Conservation (phyloP, 2,797 vertebrate genomes). For the Micromesistius poutassou region DNA sequence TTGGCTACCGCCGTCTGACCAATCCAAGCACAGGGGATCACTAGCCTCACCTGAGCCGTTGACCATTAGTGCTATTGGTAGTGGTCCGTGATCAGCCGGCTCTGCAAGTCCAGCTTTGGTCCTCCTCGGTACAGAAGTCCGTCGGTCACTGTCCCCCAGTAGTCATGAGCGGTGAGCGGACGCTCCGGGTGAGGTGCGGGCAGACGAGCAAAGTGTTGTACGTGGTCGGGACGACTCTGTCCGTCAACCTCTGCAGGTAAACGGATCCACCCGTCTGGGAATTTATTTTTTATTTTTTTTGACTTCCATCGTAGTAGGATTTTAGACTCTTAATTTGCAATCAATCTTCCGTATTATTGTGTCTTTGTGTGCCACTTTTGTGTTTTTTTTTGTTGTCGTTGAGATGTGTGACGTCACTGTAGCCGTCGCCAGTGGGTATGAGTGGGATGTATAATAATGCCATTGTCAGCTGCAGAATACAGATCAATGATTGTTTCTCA, state of each 20-base stretch:
- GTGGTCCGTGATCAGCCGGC: too few species aligned
- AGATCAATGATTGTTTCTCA: background rate
- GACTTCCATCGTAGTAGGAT: background rate
- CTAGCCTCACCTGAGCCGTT: background rate
- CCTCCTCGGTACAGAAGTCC: background rate
- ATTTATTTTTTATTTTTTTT: background rate
- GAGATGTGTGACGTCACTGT: background rate
- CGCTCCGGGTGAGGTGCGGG: slow-evolving; percentile 75
- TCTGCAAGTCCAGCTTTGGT: background rate
- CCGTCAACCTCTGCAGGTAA: slow-evolving; percentile 77
- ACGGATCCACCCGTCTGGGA: background rate
- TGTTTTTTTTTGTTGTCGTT: background rate
- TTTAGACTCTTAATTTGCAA: background rate
- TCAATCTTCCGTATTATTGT: background rate
- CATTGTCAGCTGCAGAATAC: too few species aligned
- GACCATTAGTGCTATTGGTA: background rate
- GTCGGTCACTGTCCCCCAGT: background rate
- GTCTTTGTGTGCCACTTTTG: background rate
- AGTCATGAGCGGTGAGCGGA: slow-evolving; percentile 71
- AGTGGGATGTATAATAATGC: background rate
- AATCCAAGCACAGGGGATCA: background rate
- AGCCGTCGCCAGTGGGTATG: too few species aligned
- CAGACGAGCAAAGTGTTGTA: slow-evolving; percentile 68
- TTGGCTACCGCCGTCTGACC: background rate
- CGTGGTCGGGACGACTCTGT: slow-evolving; percentile 75